A percentile compares a stretch with the other conserved stretches of the same genome.
phyloP scores from a whole-genome alignment of 2,113 vertebrate species.

The Ptilonorhynchus violaceus region DNA sequence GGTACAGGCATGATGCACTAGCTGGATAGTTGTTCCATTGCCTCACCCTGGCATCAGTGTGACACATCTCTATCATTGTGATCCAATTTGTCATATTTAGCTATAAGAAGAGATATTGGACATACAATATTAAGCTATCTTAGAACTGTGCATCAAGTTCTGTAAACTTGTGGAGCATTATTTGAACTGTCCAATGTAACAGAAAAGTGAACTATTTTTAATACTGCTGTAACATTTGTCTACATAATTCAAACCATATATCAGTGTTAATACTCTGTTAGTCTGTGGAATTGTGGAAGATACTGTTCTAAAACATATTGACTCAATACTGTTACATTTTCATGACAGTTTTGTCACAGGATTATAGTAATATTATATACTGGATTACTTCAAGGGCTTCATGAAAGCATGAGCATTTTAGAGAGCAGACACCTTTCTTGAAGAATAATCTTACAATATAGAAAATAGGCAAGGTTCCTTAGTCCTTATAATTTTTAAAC shows the following conservation, averaged over 20 bases:
- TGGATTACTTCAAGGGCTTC: neutral
- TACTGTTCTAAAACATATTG: neutral
- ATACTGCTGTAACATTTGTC: neutral
- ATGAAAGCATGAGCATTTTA: neutral
- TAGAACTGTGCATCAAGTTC: neutral
- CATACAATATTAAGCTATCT: neutral
- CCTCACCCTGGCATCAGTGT: neutral
- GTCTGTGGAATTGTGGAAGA: neutral
- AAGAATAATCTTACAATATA: neutral
- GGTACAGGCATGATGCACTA: neutral
- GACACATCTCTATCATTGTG: neutral
- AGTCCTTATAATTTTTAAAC: neutral
- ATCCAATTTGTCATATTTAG: neutral
- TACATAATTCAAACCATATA: neutral
- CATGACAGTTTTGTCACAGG: neutral
- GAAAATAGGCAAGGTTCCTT: neutral
- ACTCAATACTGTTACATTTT: neutral
- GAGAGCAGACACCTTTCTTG: neutral
- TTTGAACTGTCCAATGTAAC: neutral
- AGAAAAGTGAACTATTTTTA: neutral
- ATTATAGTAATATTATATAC: neutral
- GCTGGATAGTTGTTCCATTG: neutral
- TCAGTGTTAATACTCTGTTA: neutral
- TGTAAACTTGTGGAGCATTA: neutral
- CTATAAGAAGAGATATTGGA: neutral